These are phyloP conservation scores for Maniola hyperantus DNA, from an alignment of 2,888 invertebrate species.

Conservation along the genomic window DNA sequence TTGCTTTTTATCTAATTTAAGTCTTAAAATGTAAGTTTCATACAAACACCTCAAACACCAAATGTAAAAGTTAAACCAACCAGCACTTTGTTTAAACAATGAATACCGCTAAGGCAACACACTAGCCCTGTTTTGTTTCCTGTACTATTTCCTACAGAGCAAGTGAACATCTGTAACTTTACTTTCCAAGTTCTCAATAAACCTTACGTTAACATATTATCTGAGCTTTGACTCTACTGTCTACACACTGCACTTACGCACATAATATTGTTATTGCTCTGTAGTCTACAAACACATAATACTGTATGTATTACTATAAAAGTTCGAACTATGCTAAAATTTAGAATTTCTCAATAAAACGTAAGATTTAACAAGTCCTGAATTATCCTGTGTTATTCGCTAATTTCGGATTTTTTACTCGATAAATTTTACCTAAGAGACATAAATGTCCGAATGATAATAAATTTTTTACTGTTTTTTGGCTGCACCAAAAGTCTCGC, in stretches of 20 bases:
- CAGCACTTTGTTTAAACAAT: conserved; percentile 39
- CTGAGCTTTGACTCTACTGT: neutral
- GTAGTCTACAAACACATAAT: neutral
- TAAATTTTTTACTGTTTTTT: too few species aligned
- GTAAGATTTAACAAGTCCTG: too few species aligned
- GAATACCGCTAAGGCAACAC: conserved; percentile 61
- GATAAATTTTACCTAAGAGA: too few species aligned
- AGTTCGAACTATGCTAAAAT: too few species aligned
- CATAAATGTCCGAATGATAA: too few species aligned
- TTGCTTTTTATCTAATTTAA: too few species aligned
- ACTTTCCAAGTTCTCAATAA: conserved; percentile 3
- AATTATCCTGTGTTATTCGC: too few species aligned
- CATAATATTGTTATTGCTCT: neutral
- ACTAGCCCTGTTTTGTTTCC: conserved; percentile 41
- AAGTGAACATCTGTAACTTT: conserved; percentile 14
- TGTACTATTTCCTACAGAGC: conserved; percentile 39
- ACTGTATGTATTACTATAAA: too few species aligned
- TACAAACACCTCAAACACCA: neutral
- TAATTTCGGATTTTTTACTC: too few species aligned
- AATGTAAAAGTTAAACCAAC: neutral
- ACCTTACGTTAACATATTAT: neutral
- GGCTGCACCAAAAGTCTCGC: too few species aligned
- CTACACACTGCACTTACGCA: neutral
- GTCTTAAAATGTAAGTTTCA: neutral
- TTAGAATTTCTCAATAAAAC: too few species aligned